Percentiles rank a stretch among this genome's conserved stretches.
phyloP scores from a whole-genome alignment of 2,888 invertebrate genomes.

The Macrophya alboannulata region DNA sequence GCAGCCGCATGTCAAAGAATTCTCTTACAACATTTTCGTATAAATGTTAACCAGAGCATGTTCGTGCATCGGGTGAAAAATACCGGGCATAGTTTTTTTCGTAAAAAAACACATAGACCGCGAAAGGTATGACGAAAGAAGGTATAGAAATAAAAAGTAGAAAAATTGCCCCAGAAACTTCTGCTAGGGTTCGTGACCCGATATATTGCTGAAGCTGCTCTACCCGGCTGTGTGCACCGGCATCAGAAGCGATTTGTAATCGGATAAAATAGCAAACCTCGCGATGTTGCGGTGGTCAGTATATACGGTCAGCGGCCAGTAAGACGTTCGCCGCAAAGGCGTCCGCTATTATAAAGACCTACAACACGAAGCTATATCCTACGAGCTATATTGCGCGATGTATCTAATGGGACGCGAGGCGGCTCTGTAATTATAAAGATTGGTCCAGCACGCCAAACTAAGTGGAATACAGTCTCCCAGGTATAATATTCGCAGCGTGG shows the following conservation, averaged over 20 bases:
- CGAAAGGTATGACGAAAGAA: slow-evolving; percentile 14
- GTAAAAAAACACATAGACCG: slow-evolving; percentile 5
- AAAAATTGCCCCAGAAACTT: slow-evolving; percentile 49
- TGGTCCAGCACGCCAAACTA: slow-evolving; percentile 66
- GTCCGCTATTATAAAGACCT: slow-evolving; percentile 44
- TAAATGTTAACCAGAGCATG: slow-evolving; percentile 23
- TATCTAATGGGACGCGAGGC: slow-evolving; percentile 74
- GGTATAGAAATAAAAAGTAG: slow-evolving; percentile 46
- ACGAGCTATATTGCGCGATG: slow-evolving; percentile 36
- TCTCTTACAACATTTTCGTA: slow-evolving; percentile 22
- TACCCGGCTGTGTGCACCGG: slow-evolving; percentile 31
- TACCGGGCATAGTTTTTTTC: slow-evolving; percentile 27
- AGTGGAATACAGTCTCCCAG: slow-evolving; percentile 62
- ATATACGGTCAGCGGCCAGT: slow-evolving; percentile 43
- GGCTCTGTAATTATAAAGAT: slow-evolving; percentile 78
- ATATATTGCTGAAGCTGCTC: slow-evolving; percentile 1
- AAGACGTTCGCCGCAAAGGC: slow-evolving; percentile 42
- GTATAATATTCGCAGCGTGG: slow-evolving; percentile 52
- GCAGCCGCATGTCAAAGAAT: slow-evolving; percentile 20
- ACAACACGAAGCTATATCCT: slow-evolving; percentile 38
- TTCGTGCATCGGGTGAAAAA: background rate
- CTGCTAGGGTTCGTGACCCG: slow-evolving; percentile 14
- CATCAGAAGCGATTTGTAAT: slow-evolving; percentile 35
- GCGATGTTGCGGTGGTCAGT: slow-evolving; percentile 43
- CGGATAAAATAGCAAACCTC: slow-evolving; percentile 39